phyloP scores from a whole-genome alignment of 2,888 invertebrate genomes.

The Diaphora mendica region DNA sequence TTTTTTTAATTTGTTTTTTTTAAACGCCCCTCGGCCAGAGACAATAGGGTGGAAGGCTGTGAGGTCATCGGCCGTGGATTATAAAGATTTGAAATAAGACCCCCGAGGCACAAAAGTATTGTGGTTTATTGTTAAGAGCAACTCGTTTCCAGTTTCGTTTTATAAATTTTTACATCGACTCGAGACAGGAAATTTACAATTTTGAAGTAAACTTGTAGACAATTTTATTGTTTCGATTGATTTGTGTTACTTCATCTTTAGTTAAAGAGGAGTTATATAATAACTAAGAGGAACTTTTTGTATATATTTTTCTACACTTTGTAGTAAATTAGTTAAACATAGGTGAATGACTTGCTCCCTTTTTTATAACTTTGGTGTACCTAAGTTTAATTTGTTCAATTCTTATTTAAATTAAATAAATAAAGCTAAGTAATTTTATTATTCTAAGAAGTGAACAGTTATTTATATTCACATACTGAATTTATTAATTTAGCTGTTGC shows the following conservation, averaged over 20 bases:
- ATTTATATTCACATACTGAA: no score
- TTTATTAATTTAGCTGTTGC: no score
- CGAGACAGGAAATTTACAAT: constrained; percentile 17
- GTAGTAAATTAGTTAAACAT: neutral
- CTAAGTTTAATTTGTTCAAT: neutral
- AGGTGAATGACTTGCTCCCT: neutral
- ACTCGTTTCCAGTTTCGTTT: constrained; percentile 16
- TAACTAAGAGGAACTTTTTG: no score
- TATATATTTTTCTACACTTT: neutral
- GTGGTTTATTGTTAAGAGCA: constrained; percentile 37
- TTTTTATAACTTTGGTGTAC: no score
- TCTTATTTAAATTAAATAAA: neutral
- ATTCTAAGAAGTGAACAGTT: no score
- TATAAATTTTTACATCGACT: constrained; percentile 11
- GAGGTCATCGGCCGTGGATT: constrained; percentile 67
- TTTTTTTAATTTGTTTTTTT: constrained; percentile 44
- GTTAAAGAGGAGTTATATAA: no score
- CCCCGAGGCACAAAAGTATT: constrained; percentile 32
- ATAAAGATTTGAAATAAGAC: constrained; percentile 46
- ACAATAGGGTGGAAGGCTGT: constrained; percentile 67
- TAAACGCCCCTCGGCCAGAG: constrained; percentile 68
- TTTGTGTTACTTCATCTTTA: neutral
- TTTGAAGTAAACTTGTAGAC: constrained; percentile 23
- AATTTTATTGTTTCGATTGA: constrained; percentile 28
- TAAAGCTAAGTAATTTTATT: no score